These are phyloP conservation scores for Chlorospingus flavigularis DNA, from an alignment of 2,797 vertebrate species.

Conservation along the genomic window DNA sequence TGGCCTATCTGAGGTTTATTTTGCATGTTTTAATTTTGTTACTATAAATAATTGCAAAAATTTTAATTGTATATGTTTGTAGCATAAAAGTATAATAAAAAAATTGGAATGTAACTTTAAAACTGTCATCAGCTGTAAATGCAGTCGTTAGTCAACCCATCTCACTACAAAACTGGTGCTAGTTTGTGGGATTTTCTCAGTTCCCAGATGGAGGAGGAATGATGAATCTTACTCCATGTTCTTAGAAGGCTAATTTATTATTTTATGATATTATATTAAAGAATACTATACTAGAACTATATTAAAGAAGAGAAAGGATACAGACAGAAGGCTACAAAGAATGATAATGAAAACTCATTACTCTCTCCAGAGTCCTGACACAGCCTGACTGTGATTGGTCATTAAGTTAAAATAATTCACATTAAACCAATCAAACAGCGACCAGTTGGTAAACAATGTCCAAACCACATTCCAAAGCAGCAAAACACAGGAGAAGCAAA, in stretches of 20 bases:
- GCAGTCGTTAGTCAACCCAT: background rate
- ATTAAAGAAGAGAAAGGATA: no score
- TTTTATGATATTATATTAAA: background rate
- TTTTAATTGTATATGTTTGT: background rate
- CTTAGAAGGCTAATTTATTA: background rate
- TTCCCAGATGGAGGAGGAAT: background rate
- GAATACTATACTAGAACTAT: no score
- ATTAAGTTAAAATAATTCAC: background rate
- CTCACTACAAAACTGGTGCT: background rate
- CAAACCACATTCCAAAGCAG: background rate
- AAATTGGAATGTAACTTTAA: background rate
- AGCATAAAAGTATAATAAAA: background rate
- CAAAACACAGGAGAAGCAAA: background rate
- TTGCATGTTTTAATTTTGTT: background rate
- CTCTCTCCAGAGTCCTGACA: background rate
- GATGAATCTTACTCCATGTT: background rate
- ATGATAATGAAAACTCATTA: accelerated
- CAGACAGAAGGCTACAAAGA: background rate
- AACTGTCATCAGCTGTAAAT: background rate
- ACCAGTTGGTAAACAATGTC: background rate
- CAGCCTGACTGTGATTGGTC: background rate
- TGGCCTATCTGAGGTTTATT: background rate
- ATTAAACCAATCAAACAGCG: background rate
- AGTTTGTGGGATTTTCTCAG: background rate
- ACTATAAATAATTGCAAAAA: background rate